A percentile compares a stretch with the other conserved stretches of the same genome.
phyloP scores from a whole-genome alignment of 2,797 vertebrate genomes.

The Mus caroli region DNA sequence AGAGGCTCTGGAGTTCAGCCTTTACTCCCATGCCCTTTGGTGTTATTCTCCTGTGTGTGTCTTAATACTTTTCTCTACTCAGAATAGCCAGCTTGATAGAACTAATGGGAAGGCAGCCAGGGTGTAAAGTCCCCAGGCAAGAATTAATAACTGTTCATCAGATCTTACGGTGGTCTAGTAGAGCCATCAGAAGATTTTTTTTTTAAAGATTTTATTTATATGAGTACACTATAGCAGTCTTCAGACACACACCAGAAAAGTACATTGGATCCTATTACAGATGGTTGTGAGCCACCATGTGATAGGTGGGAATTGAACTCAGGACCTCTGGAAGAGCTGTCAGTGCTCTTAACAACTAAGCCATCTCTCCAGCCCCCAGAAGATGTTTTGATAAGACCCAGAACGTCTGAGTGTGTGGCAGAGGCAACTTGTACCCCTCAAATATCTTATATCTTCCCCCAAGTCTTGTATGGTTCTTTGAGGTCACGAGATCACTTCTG shows the following conservation, averaged over 20 bases:
- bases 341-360: too few relatives aligned
- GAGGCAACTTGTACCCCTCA: neutral
- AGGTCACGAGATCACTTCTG: neutral
- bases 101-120: neutral
- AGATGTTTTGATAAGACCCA: neutral
- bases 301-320: too few relatives aligned
- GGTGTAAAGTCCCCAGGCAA: neutral
- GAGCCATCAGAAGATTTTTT: neutral
- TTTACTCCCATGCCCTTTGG: neutral
- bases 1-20: conserved; percentile 55
- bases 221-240: too few relatives aligned
- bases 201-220: too few relatives aligned
- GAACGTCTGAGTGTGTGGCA: neutral
- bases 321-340: too few relatives aligned
- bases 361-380: neutral
- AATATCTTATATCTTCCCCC: neutral
- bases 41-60: conserved; percentile 69
- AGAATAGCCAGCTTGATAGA: conserved; percentile 60
- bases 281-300: too few relatives aligned
- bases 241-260: too few relatives aligned
- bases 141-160: neutral
- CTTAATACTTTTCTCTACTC: conserved; percentile 48
- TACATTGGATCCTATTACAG: too few relatives aligned
- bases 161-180: neutral
- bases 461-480: neutral